phyloP scores from a whole-genome alignment of 30 jellyfish, hydroid and myxozoan species.

The Pelagia noctiluca region DNA sequence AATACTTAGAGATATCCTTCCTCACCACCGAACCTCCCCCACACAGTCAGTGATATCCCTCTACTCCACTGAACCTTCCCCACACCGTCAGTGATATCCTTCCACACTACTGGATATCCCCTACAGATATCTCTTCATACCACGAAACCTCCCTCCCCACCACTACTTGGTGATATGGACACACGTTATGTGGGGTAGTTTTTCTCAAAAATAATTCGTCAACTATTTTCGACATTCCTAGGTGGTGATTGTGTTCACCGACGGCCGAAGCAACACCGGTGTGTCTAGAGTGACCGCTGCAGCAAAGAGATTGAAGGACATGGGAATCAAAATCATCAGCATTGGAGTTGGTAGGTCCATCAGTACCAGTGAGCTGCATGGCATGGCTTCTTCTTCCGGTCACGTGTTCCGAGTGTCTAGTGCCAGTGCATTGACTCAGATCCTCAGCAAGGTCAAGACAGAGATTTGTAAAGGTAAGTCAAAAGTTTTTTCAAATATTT shows the following conservation, averaged over 20 bases:
- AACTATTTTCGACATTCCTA: not conserved
- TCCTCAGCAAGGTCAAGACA: conserved; percentile 34
- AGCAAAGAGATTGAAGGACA: conserved; percentile 28
- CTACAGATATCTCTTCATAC: no score
- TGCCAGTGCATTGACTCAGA: conserved; percentile 15
- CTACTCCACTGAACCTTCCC: no score
- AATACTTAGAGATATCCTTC: no score
- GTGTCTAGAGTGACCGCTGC: conserved; percentile 46
- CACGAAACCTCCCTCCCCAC: no score
- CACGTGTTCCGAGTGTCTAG: conserved; percentile 46
- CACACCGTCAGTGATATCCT: no score
- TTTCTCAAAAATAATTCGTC: no score
- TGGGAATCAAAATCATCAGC: conserved; percentile 55
- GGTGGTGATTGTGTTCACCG: conserved; percentile 62
- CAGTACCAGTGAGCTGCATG: conserved; percentile 40
- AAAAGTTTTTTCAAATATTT: not conserved
- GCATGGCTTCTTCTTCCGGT: conserved; percentile 41
- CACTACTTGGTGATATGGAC: no score
- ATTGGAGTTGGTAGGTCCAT: conserved; percentile 64
- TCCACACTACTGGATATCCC: no score
- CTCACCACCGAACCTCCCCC: no score
- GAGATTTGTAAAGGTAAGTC: conserved; percentile 46
- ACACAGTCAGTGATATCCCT: no score
- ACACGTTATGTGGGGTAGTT: no score
- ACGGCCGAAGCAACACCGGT: conserved; percentile 69